These are phyloP conservation scores for Dinocampus coccinellae DNA, from an alignment of 2,888 invertebrate species.

Conservation along the genomic window DNA sequence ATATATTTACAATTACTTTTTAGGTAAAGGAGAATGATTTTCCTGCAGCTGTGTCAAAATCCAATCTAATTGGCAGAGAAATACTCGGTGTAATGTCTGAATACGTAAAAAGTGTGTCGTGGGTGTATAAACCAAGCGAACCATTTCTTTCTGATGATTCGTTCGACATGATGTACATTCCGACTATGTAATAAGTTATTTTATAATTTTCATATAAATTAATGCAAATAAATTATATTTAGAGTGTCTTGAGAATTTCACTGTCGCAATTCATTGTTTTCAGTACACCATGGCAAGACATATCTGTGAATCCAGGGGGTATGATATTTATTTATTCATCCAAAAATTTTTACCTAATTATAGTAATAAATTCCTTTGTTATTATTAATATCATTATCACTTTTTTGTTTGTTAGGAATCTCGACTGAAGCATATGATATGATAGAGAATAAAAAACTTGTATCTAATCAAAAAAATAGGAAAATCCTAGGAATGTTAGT, in stretches of 20 bases:
- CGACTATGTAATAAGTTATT: not conserved
- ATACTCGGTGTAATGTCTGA: not conserved
- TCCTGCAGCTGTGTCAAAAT: not conserved
- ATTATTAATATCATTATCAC: too few species aligned
- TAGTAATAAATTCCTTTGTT: not conserved
- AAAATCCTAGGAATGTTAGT: not conserved
- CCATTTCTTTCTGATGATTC: not conserved
- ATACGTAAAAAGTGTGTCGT: not conserved
- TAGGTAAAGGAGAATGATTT: not conserved
- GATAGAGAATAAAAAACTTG: not conserved
- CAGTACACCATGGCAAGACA: not conserved
- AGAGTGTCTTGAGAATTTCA: not conserved
- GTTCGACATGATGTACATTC: not conserved
- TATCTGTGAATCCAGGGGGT: not conserved
- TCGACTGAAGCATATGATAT: not conserved
- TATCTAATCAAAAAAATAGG: not conserved
- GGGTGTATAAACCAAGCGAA: too few species aligned
- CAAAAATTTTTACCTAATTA: not conserved
- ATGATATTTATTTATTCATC: not conserved
- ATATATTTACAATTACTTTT: not conserved
- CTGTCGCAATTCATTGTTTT: not conserved
- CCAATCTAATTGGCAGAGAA: not conserved
- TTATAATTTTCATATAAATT: not conserved
- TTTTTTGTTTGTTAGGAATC: not conserved
- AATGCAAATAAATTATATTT: not conserved